phyloP scores from a whole-genome alignment of 2,888 invertebrate species.

The Drosophila pegasa region DNA sequence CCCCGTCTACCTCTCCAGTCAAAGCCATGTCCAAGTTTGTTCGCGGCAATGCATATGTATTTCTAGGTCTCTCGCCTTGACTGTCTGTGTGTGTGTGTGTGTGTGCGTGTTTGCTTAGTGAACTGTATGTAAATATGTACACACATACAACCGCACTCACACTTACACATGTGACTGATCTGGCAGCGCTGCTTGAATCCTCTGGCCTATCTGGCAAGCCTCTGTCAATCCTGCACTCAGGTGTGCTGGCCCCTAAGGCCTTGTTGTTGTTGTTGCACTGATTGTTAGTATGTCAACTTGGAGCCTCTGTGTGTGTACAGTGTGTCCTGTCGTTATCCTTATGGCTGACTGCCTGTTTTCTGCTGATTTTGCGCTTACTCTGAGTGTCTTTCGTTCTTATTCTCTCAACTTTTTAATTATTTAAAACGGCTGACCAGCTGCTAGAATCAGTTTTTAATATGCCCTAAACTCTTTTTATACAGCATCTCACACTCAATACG shows the following conservation, averaged over 20 bases:
- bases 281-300: slow-evolving; percentile 63
- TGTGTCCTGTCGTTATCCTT: slow-evolving; percentile 54
- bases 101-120: slow-evolving; percentile 57
- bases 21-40: slow-evolving; percentile 26
- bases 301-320: slow-evolving; percentile 38
- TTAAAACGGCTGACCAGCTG: slow-evolving; percentile 45
- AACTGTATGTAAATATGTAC: slow-evolving; percentile 76
- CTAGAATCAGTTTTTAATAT: slow-evolving; percentile 21
- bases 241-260: slow-evolving; percentile 18
- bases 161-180: slow-evolving; percentile 45
- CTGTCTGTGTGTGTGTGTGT: slow-evolving; percentile 14
- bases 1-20: background rate
- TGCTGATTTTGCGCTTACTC: slow-evolving; percentile 74
- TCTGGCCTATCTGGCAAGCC: slow-evolving; percentile 41
- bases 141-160: slow-evolving; percentile 12
- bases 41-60: slow-evolving; percentile 18
- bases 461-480: slow-evolving; percentile 32
- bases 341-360: slow-evolving; percentile 63
- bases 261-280: slow-evolving; percentile 34
- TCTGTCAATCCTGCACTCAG: slow-evolving; percentile 20
- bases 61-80: background rate
- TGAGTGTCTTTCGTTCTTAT: slow-evolving; percentile 58
- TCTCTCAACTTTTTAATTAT: slow-evolving; percentile 53
- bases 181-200: slow-evolving; percentile 26
- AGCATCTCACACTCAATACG: slow-evolving; percentile 1